These are phyloP conservation scores for Mechanitis messenoides DNA, from an alignment of 2,888 invertebrate species.

Conservation along the genomic window DNA sequence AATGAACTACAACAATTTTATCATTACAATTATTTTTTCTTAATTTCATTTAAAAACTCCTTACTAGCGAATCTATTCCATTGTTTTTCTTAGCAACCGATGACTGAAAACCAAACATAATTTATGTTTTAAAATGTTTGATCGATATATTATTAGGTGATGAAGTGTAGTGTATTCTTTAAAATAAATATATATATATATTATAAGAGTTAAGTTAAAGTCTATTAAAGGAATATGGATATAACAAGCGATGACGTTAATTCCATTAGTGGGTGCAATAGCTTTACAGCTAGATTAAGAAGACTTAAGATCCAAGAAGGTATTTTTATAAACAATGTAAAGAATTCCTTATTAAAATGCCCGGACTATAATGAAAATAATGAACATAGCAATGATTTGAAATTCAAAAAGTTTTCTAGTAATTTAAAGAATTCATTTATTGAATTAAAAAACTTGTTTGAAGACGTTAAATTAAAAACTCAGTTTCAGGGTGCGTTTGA, in stretches of 20 bases:
- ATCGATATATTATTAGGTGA: conserved; percentile 5
- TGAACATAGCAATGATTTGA: conserved; percentile 20
- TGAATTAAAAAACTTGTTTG: conserved; percentile 47
- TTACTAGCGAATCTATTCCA: too few relatives aligned
- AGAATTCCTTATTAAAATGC: conserved; percentile 30
- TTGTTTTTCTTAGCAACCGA: too few relatives aligned
- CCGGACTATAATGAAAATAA: conserved; percentile 23
- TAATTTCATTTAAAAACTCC: too few relatives aligned
- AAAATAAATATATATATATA: too few relatives aligned
- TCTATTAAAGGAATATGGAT: conserved; percentile 9
- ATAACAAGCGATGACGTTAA: conserved; percentile 15
- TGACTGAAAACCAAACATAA: too few relatives aligned
- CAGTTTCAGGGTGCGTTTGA: conserved; percentile 38
- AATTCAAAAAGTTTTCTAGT: conserved; percentile 36
- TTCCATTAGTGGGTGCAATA: conserved; percentile 14
- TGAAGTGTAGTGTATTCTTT: too few relatives aligned
- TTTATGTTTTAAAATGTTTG: conserved; percentile 8
- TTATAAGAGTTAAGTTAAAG: too few relatives aligned
- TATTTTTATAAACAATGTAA: conserved; percentile 41
- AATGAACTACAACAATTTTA: too few relatives aligned
- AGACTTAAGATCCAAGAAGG: conserved; percentile 63
- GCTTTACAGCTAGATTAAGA: conserved; percentile 45
- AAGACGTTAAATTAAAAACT: conserved; percentile 49
- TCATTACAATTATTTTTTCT: too few relatives aligned
- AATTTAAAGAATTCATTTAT: conserved; percentile 40